Conservation (phyloP, 2,888 invertebrate genomes). For the Pristionchus mayeri region DNA sequence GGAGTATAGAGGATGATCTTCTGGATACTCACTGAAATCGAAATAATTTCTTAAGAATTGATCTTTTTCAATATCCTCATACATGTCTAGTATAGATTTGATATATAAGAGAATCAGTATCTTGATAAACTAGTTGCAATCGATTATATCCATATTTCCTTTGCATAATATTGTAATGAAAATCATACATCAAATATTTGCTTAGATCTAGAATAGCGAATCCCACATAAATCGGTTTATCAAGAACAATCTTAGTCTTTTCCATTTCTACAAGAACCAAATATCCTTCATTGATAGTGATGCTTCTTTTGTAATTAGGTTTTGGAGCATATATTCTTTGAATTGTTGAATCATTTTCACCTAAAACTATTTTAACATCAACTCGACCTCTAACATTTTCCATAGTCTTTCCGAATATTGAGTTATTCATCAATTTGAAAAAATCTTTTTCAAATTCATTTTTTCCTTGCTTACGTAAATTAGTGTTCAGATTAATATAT, state of each 20-base stretch:
- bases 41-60: constrained; percentile 47
- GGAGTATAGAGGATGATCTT: constrained; percentile 58
- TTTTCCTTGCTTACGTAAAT: constrained; percentile 65
- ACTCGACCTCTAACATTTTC: constrained; percentile 77
- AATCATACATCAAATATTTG: constrained; percentile 64
- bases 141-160: constrained; percentile 52
- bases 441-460: constrained; percentile 71
- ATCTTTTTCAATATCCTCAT: constrained; percentile 67
- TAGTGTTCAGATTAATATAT: constrained; percentile 63
- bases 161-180: constrained; percentile 63
- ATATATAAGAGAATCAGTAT: constrained; percentile 73
- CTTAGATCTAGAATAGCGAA: constrained; percentile 61
- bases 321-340: constrained; percentile 49
- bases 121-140: constrained; percentile 70
- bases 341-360: constrained; percentile 46
- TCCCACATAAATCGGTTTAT: constrained; percentile 55
- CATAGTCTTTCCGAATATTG: constrained; percentile 77
- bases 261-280: constrained; percentile 52
- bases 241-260: constrained; percentile 52
- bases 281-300: constrained; percentile 54
- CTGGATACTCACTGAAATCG: constrained; percentile 60
- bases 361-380: constrained; percentile 71
- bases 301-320: constrained; percentile 55
- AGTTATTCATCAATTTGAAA: constrained; percentile 75
- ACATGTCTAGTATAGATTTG: constrained; percentile 74